Base-by-base conservation (phyloP, 2,888 invertebrate species). In the Sinohyriopsis cumingii region DNA sequence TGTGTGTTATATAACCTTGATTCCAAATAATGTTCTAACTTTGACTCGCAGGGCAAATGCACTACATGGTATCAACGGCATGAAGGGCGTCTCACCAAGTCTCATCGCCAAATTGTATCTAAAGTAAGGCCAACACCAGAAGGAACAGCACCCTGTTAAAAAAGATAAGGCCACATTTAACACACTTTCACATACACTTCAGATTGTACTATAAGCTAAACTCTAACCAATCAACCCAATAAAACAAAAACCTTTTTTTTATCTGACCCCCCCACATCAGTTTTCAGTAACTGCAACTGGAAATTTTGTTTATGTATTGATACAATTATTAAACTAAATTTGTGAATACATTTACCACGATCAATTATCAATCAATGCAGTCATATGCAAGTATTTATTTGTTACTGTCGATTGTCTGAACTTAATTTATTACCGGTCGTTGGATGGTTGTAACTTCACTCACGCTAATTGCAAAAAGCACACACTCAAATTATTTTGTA, bases 31-130 rank as follows among this genome's bases (percentile, higher is more conserved):
- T 9, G 84, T 83, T 64, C 86, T 77, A 45, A 84, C 77, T 73
- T 86, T 84, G 62, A 86, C 80, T 61, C 86, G 69, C n/a, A 86
- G 75, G 24, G 81, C 85, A 67, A 85, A 86, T 59, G 81, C 74
- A 33, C 85, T 83, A 77, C 86, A 86, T 4, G 86, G 86, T 57
- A 86, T 83, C 24, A 85, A 75, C 2, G 85, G 82, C 83, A 86
- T 83, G 75, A 86, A 86, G 9, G 86, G 86, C 19, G 84, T 85
- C 62, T 86, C 85, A 20, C 86, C 85, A 2, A 86, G 74, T 28
- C 86, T 69, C 54, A 81, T 84, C 9, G 84, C 84, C 33, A 84
- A 59, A 61, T 79, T 81, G 65, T 86, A 86, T 62, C 84, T 82
- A 71, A 82, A 82, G 63, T 82, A 84, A 22, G 84, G 82, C 84